Base-by-base conservation (phyloP, 2,113 vertebrate species). In the Pimephales promelas region DNA sequence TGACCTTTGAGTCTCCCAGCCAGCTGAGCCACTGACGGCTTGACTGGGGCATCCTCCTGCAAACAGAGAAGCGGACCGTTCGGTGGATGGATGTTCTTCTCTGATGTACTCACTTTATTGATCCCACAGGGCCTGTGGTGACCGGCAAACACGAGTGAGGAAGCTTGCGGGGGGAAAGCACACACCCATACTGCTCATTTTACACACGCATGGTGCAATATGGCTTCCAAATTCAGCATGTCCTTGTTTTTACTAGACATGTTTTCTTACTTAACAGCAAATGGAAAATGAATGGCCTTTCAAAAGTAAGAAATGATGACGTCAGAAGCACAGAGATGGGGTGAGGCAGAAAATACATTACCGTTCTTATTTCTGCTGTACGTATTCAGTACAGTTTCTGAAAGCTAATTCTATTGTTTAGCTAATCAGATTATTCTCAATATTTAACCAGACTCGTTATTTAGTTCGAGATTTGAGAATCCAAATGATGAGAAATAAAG, bases 11-110 rank as follows among this genome's bases (percentile, higher is more conserved):
- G 90, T 83, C 86, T 92, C 82, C 92, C 93, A 43, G 93, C 92
- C 89, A 94, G 89, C 88, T 95, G 92, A 40, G 93, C 92, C 87
- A 94, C 93, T 22, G 93, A 93, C 1, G 88, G 82, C 89, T 94
- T 94, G 90, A 92, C 91, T 88, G 93, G 89, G 88, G 90, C 91
- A 62, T 92, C 90, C 84, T 93, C 80, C 86, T 87, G 54, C 61
- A 84, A 82, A 43, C 79, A 86, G 45, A 80, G n/a, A 74, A 26
- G 45, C 43, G 26, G 31, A 47, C 34, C 45, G 47, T 73, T 70
- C 80, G 75, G 52, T 85, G 54, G 43, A 66, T 66, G 14, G 43
- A 66, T 66, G 14, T 34, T 66, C 62, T 66, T 73, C 16, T 13
- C 78, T 57, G 76, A 74, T 74, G 70, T 43, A 70, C 64, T 86